Evolutionary conservation across 2,113 vertebrate species (phyloP), one percentile per base, ranked within the genome.

Genomic region (Anarhynchus alexandrinus): DNA sequence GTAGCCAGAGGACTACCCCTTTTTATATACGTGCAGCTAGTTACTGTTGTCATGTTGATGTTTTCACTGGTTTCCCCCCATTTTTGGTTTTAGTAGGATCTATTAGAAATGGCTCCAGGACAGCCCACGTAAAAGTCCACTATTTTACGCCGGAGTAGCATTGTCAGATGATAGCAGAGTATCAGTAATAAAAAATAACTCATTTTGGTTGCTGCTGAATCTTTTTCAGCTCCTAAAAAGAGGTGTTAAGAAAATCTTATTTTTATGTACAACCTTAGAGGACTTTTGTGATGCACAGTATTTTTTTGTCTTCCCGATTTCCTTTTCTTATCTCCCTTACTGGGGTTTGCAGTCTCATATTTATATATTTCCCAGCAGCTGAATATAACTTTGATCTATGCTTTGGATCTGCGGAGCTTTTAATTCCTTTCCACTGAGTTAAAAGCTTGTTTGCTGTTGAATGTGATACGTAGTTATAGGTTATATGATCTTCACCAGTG

Each of bases 311-410:
- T 94, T 93, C 51, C 66, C 83, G 42, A 20, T 89, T 96, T 91
- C 40, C 51, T 90, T 86, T 93, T 84, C 73, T 89, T 90, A 89
- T 96, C 78, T 91, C 66, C 16, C 54, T 93, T 82, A 73, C 70
- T 80, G 62, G 81, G 81, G 55, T 82, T 96, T 97, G 26, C 62
- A 66, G 78, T 86, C 78, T 96, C 54, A 27, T 93, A 87, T 93
- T 93, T 96, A 79, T 96, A 20, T 95, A 55, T 95, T 96, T 94
- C 71, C 79, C 67, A 70, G 94, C 74, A 92, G 38, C 77, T 96
- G 90, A 94, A 91, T 36, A 30, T 88, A 80, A 82, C 81, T 94
- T 93, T 90, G 93, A 92, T 94, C 92, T 91, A 9, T 85, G 61
- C 81, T 83, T 90, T 95, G 88, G 67, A 92, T 94, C 94, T 86